These are phyloP conservation scores for Mormyrops attenuatus DNA, from an alignment of 2,797 vertebrate species.

Conservation along the genomic window DNA sequence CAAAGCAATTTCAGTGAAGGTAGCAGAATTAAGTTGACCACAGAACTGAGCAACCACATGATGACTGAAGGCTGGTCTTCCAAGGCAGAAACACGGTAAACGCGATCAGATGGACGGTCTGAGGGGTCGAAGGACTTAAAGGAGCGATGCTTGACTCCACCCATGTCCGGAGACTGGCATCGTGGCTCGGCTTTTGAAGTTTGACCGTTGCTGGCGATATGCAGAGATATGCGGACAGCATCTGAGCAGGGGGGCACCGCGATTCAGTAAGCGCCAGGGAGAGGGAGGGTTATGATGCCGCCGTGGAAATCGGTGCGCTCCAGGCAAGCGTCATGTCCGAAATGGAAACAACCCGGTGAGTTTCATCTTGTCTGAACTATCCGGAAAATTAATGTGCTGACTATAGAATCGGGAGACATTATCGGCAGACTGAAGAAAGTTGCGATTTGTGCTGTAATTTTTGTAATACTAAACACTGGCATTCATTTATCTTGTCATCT, in stretches of 20 bases:
- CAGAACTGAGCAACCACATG: neutral
- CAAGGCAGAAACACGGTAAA: neutral
- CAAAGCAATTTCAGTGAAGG: neutral
- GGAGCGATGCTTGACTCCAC: constrained; percentile 8
- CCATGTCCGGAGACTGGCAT: neutral
- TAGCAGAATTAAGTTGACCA: neutral
- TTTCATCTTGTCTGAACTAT: constrained; percentile 5
- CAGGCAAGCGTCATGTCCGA: constrained; percentile 43
- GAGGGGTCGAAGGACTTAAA: neutral
- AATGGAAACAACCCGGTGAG: constrained; percentile 58
- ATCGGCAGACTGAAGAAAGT: neutral
- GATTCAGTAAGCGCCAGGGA: neutral
- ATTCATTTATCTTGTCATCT: neutral
- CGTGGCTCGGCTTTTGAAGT: neutral
- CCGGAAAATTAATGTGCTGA: neutral
- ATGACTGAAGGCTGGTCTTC: neutral
- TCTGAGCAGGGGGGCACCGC: neutral
- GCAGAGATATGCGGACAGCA: neutral
- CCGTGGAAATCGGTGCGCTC: constrained; percentile 47
- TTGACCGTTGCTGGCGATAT: neutral
- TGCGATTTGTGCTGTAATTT: neutral
- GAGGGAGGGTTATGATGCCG: constrained; percentile 49
- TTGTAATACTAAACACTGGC: neutral
- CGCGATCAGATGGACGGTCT: neutral
- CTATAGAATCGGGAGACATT: neutral